Percentiles rank a stretch among this genome's conserved stretches.
Evolutionary conservation across 35 echinoderm and acorn worm species (phyloP).

Genomic region (Stichopus chloronotus): DNA sequence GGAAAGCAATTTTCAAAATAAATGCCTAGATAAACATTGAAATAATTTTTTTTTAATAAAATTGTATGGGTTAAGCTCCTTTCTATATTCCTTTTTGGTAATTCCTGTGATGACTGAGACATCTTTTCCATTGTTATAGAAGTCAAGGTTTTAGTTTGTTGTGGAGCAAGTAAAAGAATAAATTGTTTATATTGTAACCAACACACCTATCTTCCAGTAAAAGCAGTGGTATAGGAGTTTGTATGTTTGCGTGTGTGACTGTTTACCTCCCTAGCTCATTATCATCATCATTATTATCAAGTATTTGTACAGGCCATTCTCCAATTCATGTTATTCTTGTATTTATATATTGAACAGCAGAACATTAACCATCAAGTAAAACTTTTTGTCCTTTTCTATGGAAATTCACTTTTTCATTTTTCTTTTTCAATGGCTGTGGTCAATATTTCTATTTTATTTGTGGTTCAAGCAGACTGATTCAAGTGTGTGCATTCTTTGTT

Average conservation of each 20-base stretch:
- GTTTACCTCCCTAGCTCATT: conserved; percentile 49
- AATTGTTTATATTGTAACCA: conserved; percentile 38
- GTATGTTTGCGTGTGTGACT: conserved; percentile 41
- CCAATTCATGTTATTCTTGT: conserved; percentile 50
- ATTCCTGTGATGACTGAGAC: background rate
- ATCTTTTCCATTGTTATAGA: conserved; percentile 35
- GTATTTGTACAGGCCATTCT: conserved; percentile 55
- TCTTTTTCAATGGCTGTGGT: conserved; percentile 10
- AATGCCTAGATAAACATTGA: conserved; percentile 32
- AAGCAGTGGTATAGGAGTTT: conserved; percentile 52
- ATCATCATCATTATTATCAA: conserved; percentile 10
- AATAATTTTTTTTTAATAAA: conserved; percentile 41
- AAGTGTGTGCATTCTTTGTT: conserved; percentile 53
- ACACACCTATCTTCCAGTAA: conserved; percentile 52
- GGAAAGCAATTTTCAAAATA: conserved; percentile 33
- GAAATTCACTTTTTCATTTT: conserved; percentile 2
- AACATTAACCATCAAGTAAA: conserved; percentile 1
- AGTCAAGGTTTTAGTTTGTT: conserved; percentile 23
- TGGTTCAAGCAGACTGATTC: conserved; percentile 50
- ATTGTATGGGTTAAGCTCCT: background rate
- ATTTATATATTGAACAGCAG: conserved; percentile 48
- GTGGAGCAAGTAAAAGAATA: conserved; percentile 18
- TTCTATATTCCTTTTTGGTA: background rate
- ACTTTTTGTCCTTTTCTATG: background rate
- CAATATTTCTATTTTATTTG: conserved; percentile 3